Evolutionary conservation across 2,113 vertebrate species (phyloP), one percentile per base, ranked within the genome.

Genomic region (Larimichthys crocea): DNA sequence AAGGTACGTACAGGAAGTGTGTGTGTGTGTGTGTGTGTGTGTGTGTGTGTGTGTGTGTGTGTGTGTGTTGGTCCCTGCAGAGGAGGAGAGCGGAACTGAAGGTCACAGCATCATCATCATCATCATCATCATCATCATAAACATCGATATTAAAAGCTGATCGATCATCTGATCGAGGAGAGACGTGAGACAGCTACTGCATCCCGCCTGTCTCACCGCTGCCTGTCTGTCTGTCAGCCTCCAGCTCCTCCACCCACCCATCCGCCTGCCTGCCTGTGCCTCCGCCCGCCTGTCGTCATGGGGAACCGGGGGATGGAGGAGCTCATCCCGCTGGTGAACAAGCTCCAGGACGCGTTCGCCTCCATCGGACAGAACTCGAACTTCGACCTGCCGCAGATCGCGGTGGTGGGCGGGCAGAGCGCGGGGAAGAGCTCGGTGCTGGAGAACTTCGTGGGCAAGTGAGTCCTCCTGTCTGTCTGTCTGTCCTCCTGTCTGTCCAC

Each of bases 221-320:
- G 22, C 19, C 66, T 73, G 62, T 14, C 74, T 65, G 17, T 19
- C 76, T 66, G 40, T 2, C 68, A n/a, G 17, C 60, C 40, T 29
- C 22, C 44, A 24, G n/a, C 59, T 26, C n/a, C 59, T n/a, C 49
- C 53, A 9, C 6, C 64, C 19, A 10, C 49, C 59, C 44, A 29
- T 67, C 44, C 22, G 4, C 22, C 52, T 22, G 10, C 66, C 35
- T 53, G n/a, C 19, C 52, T 60, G 5, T 69, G 11, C 29, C 65
- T 53, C 15, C 55, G 3, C 19, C 46, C 20, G 44, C 22, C 29
- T 42, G 4, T 44, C 73, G 48, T 10, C 86, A 99, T 98, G 97
- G 97, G 97, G 60, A 98, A 99, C 95, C 97, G 97, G 57, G 97
- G 97, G 40, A 98, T 99, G 97, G 97, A 98, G 84, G 97, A 98